Evolutionary conservation across 2,888 invertebrate genomes (phyloP), one percentile per base, ranked within the genome.

Genomic region (Silvanus unidentatus): DNA sequence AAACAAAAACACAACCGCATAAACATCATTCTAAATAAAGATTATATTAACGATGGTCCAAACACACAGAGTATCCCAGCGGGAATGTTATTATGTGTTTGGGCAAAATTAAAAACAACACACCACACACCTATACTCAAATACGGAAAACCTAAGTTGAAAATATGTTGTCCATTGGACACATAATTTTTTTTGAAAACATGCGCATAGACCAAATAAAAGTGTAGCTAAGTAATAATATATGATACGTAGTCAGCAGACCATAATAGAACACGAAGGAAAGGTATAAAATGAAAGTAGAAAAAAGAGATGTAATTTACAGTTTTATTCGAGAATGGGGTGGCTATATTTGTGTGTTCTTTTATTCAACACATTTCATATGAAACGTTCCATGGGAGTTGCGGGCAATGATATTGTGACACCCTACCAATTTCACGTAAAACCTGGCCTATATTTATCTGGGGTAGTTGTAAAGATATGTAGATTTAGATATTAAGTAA

Each of bases 321-420:
- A 52, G 46, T 50, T 47, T 53, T 50, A 52, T 50, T 52, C 45
- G 44, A 44, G 44, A 48, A 42, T 38, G 43, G 45, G 45, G 42
- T 16, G 39, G 45, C 48, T 47, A 49, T 51, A 49, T 49, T 51
- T 50, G 50, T 49, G 52, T 54, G 52, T 55, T 54, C 52, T 53
- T 55, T 55, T 55, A 55, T 55, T 55, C 55, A 53, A 49, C 51
- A 48, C 51, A 48, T 52, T 54, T 55, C 52, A 52, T 53, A 50
- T 53, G 51, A 53, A 47, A 47, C 45, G 52, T 53, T 47, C 44
- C 35, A 22, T 22, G 22, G 22, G 22, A n/a, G 49, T 50, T 46
- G 44, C 40, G 43, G 39, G 45, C 44, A 45, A 54, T 47, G 52
- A 52, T 47, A 47, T 45, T 48, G 44, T 40, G 45, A 42, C 44